phyloP scores from a whole-genome alignment of 2,113 vertebrate genomes.

The Hassar affinis region DNA sequence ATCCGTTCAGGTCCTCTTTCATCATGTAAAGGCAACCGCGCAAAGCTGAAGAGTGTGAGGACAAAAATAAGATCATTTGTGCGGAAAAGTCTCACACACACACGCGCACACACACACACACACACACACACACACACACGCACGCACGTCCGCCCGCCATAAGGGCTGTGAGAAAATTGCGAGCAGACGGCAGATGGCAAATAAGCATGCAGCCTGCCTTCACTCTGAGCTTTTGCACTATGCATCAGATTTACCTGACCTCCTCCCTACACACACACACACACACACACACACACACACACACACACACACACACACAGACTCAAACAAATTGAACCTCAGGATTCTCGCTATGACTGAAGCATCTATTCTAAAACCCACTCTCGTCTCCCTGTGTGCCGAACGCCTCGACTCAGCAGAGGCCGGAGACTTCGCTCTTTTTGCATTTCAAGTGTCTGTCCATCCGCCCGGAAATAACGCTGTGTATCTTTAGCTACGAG shows the following conservation, averaged over 20 bases:
- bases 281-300: constrained; percentile 12
- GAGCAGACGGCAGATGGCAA: constrained; percentile 13
- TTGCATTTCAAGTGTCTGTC: neutral
- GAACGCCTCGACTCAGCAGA: constrained; percentile 14
- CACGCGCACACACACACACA: too few relatives aligned
- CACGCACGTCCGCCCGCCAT: neutral
- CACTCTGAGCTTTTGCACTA: constrained; percentile 7
- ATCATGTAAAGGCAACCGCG: constrained; percentile 1
- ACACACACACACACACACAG: constrained; percentile 8
- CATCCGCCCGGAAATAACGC: neutral
- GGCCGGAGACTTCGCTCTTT: neutral
- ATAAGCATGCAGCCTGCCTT: neutral
- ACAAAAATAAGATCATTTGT: neutral
- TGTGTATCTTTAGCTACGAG: neutral
- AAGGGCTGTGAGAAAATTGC: neutral
- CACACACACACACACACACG: neutral
- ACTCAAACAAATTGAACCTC: constrained; percentile 26
- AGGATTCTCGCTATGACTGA: constrained; percentile 3
- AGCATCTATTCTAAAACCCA: constrained; percentile 13
- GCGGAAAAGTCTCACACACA: too few relatives aligned
- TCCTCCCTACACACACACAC: neutral
- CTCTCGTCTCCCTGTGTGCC: neutral
- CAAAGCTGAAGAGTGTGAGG: constrained; percentile 1
- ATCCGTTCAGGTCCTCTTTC: too few relatives aligned
- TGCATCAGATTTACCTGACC: constrained; percentile 25